Conservation (phyloP, 2,888 invertebrate genomes). For the Drosophila algonquin region DNA sequence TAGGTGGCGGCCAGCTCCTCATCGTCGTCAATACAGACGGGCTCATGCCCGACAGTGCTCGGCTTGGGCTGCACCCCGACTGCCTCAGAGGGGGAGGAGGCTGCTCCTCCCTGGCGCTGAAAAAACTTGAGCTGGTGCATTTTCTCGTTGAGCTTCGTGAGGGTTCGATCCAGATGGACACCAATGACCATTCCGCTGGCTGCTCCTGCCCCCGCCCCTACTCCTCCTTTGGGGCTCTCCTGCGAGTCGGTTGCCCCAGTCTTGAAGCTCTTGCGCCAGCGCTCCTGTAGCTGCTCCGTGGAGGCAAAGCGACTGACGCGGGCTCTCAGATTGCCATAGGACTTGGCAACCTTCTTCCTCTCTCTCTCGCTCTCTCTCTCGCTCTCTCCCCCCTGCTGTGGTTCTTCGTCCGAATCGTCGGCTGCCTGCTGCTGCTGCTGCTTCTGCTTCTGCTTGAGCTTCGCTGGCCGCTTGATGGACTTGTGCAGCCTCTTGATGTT, state of each 20-base stretch:
- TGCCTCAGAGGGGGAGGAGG: not conserved
- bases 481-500: slow-evolving; percentile 77
- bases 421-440: slow-evolving; percentile 2
- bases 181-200: slow-evolving; percentile 31
- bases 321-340: slow-evolving; percentile 55
- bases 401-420: slow-evolving; percentile 43
- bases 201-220: slow-evolving; percentile 29
- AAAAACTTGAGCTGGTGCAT: slow-evolving; percentile 78
- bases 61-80: slow-evolving; percentile 25
- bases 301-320: slow-evolving; percentile 72
- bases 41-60: slow-evolving; percentile 50
- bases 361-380: slow-evolving; percentile 13
- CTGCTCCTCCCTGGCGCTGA: slow-evolving; percentile 35
- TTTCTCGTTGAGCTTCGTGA: slow-evolving; percentile 77
- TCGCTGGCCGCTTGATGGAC: slow-evolving; percentile 68
- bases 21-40: slow-evolving; percentile 65
- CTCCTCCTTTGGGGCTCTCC: not conserved
- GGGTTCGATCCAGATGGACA: slow-evolving; percentile 67
- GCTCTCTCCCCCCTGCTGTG: slow-evolving; percentile 32
- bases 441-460: slow-evolving; percentile 6
- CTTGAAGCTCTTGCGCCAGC: slow-evolving; percentile 79
- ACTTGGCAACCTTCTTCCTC: not conserved
- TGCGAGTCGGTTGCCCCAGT: not conserved
- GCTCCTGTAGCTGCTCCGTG: slow-evolving; percentile 71
- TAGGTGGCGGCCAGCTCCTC: slow-evolving; percentile 63